Percentiles rank a stretch among this genome's conserved stretches.
Evolutionary conservation across 2,888 invertebrate genomes (phyloP).

Genomic region (Nemapogon koenigi): DNA sequence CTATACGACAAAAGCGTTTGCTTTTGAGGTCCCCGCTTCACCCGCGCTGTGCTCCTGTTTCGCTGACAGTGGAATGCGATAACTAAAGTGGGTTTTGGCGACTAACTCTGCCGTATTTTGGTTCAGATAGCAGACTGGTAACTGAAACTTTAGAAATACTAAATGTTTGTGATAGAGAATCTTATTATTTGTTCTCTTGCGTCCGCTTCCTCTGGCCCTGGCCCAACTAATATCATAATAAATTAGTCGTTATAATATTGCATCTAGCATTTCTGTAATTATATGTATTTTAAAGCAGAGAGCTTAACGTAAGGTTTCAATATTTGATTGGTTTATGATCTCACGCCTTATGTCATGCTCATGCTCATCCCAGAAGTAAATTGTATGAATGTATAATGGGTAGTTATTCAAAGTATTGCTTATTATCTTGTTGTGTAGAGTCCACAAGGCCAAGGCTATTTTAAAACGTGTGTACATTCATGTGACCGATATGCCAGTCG

Average conservation of each 20-base stretch:
- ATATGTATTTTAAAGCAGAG: background rate
- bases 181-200: too few species aligned
- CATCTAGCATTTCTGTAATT: too few species aligned
- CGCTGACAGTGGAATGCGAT: conserved; percentile 51
- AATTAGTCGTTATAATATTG: too few species aligned
- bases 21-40: conserved; percentile 26
- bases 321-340: conserved; percentile 7
- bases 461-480: conserved; percentile 22
- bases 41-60: conserved; percentile 42
- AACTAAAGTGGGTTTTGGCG: conserved; percentile 50
- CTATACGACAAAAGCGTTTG: conserved; percentile 43
- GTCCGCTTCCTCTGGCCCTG: too few species aligned
- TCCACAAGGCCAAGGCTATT: conserved; percentile 38
- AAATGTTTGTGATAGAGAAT: too few species aligned
- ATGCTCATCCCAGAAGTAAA: conserved; percentile 2
- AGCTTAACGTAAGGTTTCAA: background rate
- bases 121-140: conserved; percentile 35
- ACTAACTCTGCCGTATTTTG: conserved; percentile 34
- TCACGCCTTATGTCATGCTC: conserved; percentile 6
- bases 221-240: too few species aligned
- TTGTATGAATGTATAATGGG: conserved; percentile 4
- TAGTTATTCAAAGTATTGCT: conserved; percentile 9
- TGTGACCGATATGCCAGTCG: conserved; percentile 14
- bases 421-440: conserved; percentile 31
- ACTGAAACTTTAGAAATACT: conserved; percentile 29